These are phyloP conservation scores for Plutomurus gul DNA, from an alignment of 1,140 invertebrate genomes.

Conservation along the genomic window DNA sequence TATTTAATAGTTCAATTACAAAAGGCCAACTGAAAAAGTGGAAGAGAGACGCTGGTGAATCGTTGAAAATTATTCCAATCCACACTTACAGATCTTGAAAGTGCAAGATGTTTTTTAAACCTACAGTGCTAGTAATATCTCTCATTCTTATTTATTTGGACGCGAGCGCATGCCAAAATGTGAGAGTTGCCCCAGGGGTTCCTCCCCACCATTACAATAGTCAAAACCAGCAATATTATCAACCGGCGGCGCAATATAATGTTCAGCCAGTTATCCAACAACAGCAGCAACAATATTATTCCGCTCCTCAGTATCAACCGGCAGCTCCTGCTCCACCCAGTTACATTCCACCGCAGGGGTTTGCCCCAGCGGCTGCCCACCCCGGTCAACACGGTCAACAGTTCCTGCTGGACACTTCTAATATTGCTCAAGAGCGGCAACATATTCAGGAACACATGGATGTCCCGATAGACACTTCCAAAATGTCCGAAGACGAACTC, in stretches of 20 bases:
- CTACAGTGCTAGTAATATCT: neutral
- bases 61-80: neutral
- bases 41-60: too few relatives aligned
- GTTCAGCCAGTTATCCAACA: conserved; percentile 54
- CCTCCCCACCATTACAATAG: conserved; percentile 51
- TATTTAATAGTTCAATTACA: too few relatives aligned
- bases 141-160: neutral
- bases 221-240: conserved; percentile 56
- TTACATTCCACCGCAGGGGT: conserved; percentile 53
- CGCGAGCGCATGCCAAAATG: conserved; percentile 1
- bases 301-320: conserved; percentile 29
- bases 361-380: conserved; percentile 56
- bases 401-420: conserved; percentile 71
- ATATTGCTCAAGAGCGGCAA: conserved; percentile 76
- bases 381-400: conserved; percentile 55
- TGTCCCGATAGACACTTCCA: conserved; percentile 87
- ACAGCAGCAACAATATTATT: conserved; percentile 46
- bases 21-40: too few relatives aligned
- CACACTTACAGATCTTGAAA: neutral
- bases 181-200: conserved; percentile 49
- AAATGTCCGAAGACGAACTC: conserved; percentile 90
- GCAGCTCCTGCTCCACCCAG: conserved; percentile 43
- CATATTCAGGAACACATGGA: conserved; percentile 89
- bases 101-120: neutral
- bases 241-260: conserved; percentile 57